Evolutionary conservation across 2,113 vertebrate genomes (phyloP).

Genomic region (Ptilonorhynchus violaceus): DNA sequence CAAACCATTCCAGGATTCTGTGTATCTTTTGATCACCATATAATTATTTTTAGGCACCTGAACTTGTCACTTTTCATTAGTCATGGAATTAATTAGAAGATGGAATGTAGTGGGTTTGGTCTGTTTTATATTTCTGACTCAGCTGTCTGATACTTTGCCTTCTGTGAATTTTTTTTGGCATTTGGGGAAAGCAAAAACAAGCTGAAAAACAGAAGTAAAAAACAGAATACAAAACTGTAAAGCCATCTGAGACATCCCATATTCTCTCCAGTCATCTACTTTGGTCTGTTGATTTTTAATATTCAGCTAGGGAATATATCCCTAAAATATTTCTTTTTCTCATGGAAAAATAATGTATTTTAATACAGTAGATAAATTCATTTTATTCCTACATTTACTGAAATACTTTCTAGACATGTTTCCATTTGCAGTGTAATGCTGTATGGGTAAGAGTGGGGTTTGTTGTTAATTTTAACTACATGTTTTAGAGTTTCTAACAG

Average conservation of each 20-base stretch:
- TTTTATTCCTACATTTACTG: background rate
- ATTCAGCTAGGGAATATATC: background rate
- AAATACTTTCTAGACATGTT: background rate
- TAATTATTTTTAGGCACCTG: background rate
- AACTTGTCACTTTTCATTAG: background rate
- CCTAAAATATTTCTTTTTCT: background rate
- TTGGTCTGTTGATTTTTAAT: background rate
- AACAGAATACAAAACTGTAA: background rate
- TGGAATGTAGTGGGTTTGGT: background rate
- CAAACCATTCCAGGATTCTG: fast-evolving
- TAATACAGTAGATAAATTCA: background rate
- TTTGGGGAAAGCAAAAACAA: background rate
- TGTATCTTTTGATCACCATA: background rate
- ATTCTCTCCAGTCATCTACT: background rate
- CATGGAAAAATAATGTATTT: background rate
- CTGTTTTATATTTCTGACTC: background rate
- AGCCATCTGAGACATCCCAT: background rate
- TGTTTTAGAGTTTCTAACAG: background rate
- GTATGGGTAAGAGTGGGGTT: fast-evolving
- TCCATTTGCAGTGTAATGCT: background rate
- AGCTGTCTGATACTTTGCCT: background rate
- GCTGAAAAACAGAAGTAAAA: background rate
- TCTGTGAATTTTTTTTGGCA: background rate
- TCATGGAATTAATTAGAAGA: background rate
- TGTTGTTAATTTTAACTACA: background rate